Evolutionary conservation across 2,113 vertebrate species (phyloP), one percentile per base, ranked within the genome.

Genomic region (Aptenodytes forsteri): DNA sequence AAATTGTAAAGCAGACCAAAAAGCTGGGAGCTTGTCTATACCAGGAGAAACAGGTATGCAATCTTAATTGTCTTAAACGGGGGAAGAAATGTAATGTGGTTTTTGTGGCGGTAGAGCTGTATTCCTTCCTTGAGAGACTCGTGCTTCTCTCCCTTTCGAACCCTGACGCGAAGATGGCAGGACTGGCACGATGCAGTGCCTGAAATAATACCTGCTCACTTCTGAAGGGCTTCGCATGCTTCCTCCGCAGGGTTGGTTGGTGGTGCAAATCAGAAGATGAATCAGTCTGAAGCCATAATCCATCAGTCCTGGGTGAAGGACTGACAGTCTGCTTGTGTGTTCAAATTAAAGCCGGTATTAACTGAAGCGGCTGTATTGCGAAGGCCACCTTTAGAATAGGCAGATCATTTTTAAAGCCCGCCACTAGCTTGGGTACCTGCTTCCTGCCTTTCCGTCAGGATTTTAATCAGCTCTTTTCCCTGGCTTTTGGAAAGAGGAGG

Each of bases 21-120:
- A 97, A 75, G 7, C 61, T 19, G 87, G 83, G 23, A 95, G 56
- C 77, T 95, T 94, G 36, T 95, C 97, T 36, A 40, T 90, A 7
- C 98, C 92, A 65, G 98, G 96, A 79, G 98, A 98, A 94, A 93
- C 98, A 98, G 98, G 98, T 99, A 97, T 0, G 94, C 40, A 49
- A 9, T 59, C 14, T 36, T 46, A 1, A 3, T n/a, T 94, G 34
- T 92, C 38, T 54, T 76, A 36, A 59, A 44, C 0, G 3, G 50
- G 67, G 44, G 64, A 40, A 64, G 59, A 85, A 81, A 56, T 29
- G 4, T 25, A 12, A 6, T 5, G 25, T 61, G 23, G 0, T 5
- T 83, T 89, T 72, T 69, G 36, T 83, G 50, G 47, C 66, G n/a
- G 29, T 56, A 79, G 44, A 46, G 12, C 23, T 72, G 40, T 42